Conservation (phyloP, 2,888 invertebrate genomes). For the Allolobophora icterica region DNA sequence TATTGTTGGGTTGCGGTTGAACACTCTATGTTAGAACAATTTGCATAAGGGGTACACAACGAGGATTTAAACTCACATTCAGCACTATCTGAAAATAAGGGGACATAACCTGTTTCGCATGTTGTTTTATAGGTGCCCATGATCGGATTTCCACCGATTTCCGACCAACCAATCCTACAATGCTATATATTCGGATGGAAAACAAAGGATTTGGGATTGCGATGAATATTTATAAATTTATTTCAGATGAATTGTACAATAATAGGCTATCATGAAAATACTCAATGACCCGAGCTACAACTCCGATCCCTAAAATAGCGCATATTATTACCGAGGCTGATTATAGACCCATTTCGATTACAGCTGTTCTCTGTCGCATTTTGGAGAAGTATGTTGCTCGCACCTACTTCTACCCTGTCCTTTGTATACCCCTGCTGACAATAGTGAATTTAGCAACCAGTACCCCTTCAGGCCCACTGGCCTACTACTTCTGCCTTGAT, state of each 20-base stretch:
- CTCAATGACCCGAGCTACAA: slow-evolving; percentile 26
- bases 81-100: neutral
- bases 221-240: neutral
- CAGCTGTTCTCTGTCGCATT: too few species aligned
- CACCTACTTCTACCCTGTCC: too few species aligned
- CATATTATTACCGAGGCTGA: too few species aligned
- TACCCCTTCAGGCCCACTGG: too few species aligned
- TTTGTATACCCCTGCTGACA: too few species aligned
- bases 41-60: neutral
- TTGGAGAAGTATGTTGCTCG: too few species aligned
- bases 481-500: too few species aligned
- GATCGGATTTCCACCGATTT: slow-evolving; percentile 31
- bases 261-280: slow-evolving; percentile 24
- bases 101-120: neutral
- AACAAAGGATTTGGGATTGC: slow-evolving; percentile 27
- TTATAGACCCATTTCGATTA: too few species aligned
- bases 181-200: slow-evolving; percentile 24
- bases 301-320: too few species aligned
- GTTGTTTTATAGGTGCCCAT: slow-evolving; percentile 33
- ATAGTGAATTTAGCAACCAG: too few species aligned
- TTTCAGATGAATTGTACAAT: neutral
- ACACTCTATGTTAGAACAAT: neutral
- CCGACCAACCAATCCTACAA: slow-evolving; percentile 24
- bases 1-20: too few species aligned
- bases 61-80: neutral